phyloP scores from a whole-genome alignment of 2,113 vertebrate genomes.

The Entosphenus tridentatus region DNA sequence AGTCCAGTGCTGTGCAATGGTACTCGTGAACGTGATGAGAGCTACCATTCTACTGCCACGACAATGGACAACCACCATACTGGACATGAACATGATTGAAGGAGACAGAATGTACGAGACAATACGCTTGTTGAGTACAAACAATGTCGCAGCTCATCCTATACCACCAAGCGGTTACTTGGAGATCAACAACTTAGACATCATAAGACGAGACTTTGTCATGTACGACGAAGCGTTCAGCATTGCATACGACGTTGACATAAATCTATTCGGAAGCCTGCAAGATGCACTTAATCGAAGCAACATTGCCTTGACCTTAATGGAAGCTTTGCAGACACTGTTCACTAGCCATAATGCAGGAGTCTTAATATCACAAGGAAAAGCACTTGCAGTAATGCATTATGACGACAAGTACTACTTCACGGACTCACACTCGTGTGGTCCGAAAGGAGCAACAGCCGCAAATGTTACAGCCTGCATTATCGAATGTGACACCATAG shows the following conservation, averaged over 20 bases:
- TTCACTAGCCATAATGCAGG: background rate
- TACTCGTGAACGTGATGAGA: background rate
- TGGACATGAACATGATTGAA: background rate
- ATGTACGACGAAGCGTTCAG: background rate
- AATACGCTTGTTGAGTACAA: background rate
- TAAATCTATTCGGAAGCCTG: no score
- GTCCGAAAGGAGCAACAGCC: background rate
- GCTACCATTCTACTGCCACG: background rate
- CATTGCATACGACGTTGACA: background rate
- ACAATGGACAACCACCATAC: background rate
- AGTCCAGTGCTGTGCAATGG: background rate
- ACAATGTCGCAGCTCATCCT: background rate
- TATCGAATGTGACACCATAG: background rate
- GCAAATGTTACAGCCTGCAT: background rate
- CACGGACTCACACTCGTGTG: background rate
- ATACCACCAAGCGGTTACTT: background rate
- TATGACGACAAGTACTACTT: conserved; percentile 1
- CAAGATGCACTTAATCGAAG: background rate
- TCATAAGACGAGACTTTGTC: background rate
- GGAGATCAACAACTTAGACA: background rate
- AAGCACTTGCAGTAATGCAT: background rate
- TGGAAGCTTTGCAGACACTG: background rate
- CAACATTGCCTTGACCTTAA: conserved; percentile 1
- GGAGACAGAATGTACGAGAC: conserved; percentile 1
- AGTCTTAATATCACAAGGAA: background rate